A percentile compares a stretch with the other conserved stretches of the same genome.
phyloP scores from a whole-genome alignment of 2,888 invertebrate species.

The Macaria liturata region DNA sequence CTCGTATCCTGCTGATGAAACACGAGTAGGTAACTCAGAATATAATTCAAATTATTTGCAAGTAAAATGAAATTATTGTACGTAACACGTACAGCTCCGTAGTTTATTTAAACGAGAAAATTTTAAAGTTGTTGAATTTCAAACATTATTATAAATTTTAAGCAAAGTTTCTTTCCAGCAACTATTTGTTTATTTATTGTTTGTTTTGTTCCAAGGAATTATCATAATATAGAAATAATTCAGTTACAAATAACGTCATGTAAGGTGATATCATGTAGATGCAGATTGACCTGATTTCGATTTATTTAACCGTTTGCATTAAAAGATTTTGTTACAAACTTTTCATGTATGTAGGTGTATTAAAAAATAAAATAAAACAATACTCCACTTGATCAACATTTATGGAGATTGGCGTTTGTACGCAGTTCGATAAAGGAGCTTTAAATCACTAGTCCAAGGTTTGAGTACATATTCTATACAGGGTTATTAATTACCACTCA shows the following conservation, averaged over 20 bases:
- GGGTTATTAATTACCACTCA: background rate
- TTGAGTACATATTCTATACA: constrained; percentile 2
- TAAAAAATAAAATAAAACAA: constrained; percentile 20
- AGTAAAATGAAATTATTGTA: constrained; percentile 13
- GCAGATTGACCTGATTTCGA: no score
- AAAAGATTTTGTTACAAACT: no score
- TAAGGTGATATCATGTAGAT: no score
- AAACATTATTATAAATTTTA: background rate
- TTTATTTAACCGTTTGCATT: no score
- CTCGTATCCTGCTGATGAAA: constrained; percentile 12
- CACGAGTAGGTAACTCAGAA: constrained; percentile 7
- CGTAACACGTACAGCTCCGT: background rate
- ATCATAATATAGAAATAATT: no score
- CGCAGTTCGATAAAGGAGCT: constrained; percentile 28
- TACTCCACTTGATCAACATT: constrained; percentile 32
- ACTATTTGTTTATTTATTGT: no score
- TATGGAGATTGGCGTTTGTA: constrained; percentile 34
- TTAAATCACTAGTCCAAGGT: constrained; percentile 32
- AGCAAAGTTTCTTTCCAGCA: no score
- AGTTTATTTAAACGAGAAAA: background rate
- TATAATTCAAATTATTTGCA: constrained; percentile 13
- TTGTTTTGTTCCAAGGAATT: no score
- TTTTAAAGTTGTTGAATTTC: background rate
- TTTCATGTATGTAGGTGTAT: no score
- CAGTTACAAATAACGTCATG: no score